A percentile compares a stretch with the other conserved stretches of the same genome.
These are phyloP conservation scores for Patagioenas fasciata DNA, from an alignment of 2,113 vertebrate genomes.

Conservation along the genomic window DNA sequence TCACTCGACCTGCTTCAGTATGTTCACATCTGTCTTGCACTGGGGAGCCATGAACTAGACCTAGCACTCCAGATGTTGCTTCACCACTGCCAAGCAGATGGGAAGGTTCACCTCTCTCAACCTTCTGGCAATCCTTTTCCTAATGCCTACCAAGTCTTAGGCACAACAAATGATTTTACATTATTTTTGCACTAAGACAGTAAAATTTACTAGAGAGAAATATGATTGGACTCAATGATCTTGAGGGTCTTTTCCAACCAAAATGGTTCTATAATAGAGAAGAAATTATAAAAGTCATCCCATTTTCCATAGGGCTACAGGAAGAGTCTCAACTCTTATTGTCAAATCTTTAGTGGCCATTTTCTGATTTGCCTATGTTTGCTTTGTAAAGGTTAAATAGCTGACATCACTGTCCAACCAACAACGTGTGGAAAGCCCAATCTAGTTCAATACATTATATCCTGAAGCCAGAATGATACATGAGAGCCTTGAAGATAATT, in stretches of 20 bases:
- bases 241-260: neutral
- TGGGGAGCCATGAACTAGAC: neutral
- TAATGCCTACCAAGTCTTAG: neutral
- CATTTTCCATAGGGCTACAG: neutral
- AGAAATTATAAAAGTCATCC: neutral
- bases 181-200: neutral
- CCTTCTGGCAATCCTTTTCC: neutral
- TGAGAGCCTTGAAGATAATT: neutral
- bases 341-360: neutral
- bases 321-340: neutral
- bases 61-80: neutral
- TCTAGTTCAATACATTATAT: neutral
- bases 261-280: neutral
- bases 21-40: neutral
- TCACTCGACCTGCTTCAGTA: neutral
- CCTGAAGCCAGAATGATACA: neutral
- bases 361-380: neutral
- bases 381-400: neutral
- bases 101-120: neutral
- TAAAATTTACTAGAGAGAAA: neutral
- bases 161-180: neutral
- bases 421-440: neutral
- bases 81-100: neutral
- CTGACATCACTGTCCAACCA: neutral
- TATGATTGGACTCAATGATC: no score